Percentiles rank a stretch among this genome's conserved stretches.
Conservation (phyloP, 1,140 invertebrate genomes). For the Plutomurus gul region DNA sequence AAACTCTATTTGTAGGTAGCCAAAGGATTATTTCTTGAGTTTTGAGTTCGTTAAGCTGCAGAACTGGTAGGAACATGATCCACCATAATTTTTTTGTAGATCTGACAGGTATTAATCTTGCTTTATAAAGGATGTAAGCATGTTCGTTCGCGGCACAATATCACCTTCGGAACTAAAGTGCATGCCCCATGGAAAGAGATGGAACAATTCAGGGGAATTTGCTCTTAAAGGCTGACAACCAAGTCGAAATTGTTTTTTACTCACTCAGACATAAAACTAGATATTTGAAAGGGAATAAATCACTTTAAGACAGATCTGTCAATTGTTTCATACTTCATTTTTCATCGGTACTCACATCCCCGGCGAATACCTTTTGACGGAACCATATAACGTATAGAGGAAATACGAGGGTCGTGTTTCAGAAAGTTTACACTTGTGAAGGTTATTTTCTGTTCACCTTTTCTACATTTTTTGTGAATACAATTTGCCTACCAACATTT, state of each 20-base stretch:
- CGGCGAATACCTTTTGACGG: neutral
- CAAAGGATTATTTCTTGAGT: too few species aligned
- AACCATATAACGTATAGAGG: neutral
- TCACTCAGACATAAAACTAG: neutral
- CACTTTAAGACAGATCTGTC: neutral
- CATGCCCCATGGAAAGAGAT: neutral
- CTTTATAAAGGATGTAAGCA: too few species aligned
- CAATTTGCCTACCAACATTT: too few species aligned
- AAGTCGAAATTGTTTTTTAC: neutral
- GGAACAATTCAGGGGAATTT: neutral
- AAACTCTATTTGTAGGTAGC: too few species aligned
- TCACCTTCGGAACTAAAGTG: neutral
- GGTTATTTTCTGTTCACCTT: too few species aligned
- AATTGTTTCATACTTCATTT: neutral
- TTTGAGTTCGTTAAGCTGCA: too few species aligned
- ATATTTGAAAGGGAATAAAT: neutral
- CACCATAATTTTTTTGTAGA: too few species aligned
- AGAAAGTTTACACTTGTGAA: too few species aligned
- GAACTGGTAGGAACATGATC: too few species aligned
- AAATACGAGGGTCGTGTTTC: too few species aligned
- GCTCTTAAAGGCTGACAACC: neutral
- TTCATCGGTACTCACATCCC: neutral
- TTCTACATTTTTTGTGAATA: too few species aligned
- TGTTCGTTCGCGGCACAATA: neutral
- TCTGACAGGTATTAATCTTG: too few species aligned